These are phyloP conservation scores for Rhinichthys osculus DNA, from an alignment of 2,797 vertebrate species.

Conservation along the genomic window DNA sequence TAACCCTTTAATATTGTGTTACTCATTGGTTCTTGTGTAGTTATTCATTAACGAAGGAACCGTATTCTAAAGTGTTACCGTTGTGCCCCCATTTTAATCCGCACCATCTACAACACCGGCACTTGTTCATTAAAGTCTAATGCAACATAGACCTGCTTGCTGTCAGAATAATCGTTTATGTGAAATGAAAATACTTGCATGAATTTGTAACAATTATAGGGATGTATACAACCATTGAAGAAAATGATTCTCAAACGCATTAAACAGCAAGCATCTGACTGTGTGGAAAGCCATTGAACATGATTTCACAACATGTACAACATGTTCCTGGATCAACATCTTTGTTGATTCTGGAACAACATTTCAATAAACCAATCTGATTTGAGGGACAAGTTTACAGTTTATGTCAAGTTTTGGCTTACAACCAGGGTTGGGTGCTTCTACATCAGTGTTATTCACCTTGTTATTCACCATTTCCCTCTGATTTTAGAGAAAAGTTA, in stretches of 20 bases:
- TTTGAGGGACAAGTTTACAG: not conserved
- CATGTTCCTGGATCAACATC: not conserved
- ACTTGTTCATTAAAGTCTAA: not conserved
- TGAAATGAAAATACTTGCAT: not conserved
- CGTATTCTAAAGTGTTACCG: too few species aligned
- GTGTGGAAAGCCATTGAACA: not conserved
- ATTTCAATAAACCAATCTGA: not conserved
- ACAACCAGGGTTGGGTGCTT: not conserved
- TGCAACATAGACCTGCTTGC: not conserved
- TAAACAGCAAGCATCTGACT: not conserved
- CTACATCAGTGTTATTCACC: not conserved
- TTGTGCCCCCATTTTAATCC: not conserved
- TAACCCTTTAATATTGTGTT: too few species aligned
- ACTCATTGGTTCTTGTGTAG: too few species aligned
- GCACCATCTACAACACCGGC: not conserved
- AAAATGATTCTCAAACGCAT: not conserved
- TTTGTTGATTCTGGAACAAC: not conserved
- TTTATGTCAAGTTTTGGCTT: not conserved
- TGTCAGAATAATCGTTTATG: not conserved
- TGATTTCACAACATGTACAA: not conserved
- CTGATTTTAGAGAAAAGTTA: not conserved
- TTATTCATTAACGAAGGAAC: too few species aligned
- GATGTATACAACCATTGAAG: not conserved
- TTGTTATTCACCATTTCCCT: not conserved
- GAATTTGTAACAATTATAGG: not conserved